Conservation (phyloP, 2,888 invertebrate genomes). For the Philonicus albiceps region DNA sequence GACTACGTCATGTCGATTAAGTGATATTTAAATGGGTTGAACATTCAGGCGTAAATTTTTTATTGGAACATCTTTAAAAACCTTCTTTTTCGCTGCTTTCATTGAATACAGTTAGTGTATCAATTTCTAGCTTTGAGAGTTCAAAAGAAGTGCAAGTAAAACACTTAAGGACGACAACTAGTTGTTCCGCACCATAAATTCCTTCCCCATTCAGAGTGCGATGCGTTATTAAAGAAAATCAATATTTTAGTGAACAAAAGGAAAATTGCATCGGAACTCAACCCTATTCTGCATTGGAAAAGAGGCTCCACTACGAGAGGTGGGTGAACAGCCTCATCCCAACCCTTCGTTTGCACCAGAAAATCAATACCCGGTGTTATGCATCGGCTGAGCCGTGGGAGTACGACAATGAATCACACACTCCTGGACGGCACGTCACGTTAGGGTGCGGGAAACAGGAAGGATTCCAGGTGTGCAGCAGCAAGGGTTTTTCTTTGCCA, state of each 20-base stretch:
- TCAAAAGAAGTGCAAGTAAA: not conserved
- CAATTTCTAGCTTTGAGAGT: not conserved
- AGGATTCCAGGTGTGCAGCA: not conserved
- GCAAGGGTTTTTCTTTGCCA: not conserved
- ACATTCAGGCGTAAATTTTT: not conserved
- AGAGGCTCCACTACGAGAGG: not conserved
- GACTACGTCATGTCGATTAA: not conserved
- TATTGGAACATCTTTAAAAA: not conserved
- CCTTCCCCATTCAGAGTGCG: not conserved
- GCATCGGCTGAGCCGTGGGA: not conserved
- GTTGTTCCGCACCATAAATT: not conserved
- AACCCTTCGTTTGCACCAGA: not conserved
- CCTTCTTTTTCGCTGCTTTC: not conserved
- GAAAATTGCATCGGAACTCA: not conserved
- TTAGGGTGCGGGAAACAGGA: not conserved
- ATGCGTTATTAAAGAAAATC: not conserved
- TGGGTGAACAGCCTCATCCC: not conserved
- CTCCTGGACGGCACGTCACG: not conserved
- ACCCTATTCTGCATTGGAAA: not conserved
- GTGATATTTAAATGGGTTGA: not conserved
- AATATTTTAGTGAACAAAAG: not conserved
- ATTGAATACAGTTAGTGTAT: not conserved
- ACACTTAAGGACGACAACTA: not conserved
- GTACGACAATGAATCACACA: slow-evolving; percentile 16
- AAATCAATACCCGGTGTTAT: slow-evolving; percentile 34